These are phyloP conservation scores for Mimumesa dahlbomi DNA, from an alignment of 2,888 invertebrate species.

Conservation along the genomic window DNA sequence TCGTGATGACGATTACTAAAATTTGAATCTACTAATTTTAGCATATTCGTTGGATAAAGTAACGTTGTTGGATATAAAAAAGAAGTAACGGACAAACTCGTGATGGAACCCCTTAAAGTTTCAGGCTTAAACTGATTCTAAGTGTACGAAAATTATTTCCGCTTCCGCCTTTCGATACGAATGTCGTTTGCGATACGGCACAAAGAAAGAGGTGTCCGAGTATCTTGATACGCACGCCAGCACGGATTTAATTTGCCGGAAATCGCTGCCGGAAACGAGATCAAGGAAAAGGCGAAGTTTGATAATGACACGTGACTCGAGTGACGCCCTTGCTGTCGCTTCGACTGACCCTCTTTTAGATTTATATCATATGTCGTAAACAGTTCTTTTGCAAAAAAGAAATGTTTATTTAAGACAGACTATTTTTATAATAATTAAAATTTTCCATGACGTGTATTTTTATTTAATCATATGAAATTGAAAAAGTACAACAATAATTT, in stretches of 20 bases:
- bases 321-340: conserved; percentile 15
- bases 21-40: no score
- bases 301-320: conserved; percentile 33
- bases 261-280: conserved; percentile 52
- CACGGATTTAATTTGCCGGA: conserved; percentile 57
- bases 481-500: no score
- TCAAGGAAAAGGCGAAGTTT: conserved; percentile 20
- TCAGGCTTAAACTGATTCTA: no score
- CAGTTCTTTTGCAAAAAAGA: no score
- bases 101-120: no score
- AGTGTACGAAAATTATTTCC: conserved; percentile 41
- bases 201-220: conserved; percentile 9
- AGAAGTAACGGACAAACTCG: neutral
- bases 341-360: conserved; percentile 43
- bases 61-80: neutral
- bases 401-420: no score
- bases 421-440: no score
- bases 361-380: neutral
- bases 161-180: conserved; percentile 36
- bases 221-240: conserved; percentile 47
- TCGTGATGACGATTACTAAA: no score
- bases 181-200: conserved; percentile 2
- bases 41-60: neutral
- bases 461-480: no score
- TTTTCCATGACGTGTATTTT: no score